Base-by-base conservation (phyloP, 2,113 vertebrate species). In the Speoplatyrhinus poulsoni region DNA sequence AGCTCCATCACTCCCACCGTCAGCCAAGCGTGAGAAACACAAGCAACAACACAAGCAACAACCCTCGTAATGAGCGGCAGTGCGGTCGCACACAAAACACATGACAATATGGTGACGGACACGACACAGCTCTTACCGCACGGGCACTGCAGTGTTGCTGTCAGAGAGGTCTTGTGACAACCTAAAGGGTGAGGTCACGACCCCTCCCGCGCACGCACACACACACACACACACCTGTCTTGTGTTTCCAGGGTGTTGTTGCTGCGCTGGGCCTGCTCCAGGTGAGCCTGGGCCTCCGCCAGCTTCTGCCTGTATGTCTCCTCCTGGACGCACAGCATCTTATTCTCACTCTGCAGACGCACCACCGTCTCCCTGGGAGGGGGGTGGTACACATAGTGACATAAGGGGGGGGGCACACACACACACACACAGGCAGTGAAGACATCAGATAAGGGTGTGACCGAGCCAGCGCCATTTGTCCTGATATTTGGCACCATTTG, bases 341-440 rank as follows among this genome's bases (percentile, higher is more conserved):
- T 95, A 87, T 97, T 97, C 86, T 97, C 96, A 57, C 90, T 91
- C 81, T 96, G 95, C 2, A 97, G 93, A 48, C 91, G 90, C 52
- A 94, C 76, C 62, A 97, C 87, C 0, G 93, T 94, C 87, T 97
- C 96, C 90, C 96, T 96, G 88, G 12, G 6, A 3, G 17, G 6
- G 26, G 47, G 9, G 2, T 0, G 33, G 50, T 8, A 9, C 36
- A 48, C 11, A 17, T n/a, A 8, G 19, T 15, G 54, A 19, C 15
- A 5, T 19, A 19, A 17, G 54, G 6, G 16, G 54, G 54, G 17
- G 36, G 36, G 36, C 19, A 19, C 19, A 19, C 19, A 19, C 19
- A 19, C 19, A 41, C 4, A 36, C 3, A 36, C 3, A 36, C 36
- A 36, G 36, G 36, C 4, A 41, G 36, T 6, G 36, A 6, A 41